These are phyloP conservation scores for Endotricha flammealis DNA, from an alignment of 2,888 invertebrate species.

Conservation along the genomic window DNA sequence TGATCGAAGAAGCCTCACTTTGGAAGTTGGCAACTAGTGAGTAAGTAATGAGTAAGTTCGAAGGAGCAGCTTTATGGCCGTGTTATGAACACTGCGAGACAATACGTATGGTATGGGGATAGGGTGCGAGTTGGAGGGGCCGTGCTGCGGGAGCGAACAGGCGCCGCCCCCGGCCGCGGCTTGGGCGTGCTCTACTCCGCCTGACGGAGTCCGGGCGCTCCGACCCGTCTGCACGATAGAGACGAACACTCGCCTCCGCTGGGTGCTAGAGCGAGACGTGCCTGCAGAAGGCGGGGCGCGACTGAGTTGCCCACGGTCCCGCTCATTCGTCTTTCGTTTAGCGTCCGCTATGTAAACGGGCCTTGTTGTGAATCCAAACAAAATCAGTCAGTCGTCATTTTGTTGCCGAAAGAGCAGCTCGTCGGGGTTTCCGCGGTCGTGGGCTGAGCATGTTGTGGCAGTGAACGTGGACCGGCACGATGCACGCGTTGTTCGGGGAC, in stretches of 20 bases:
- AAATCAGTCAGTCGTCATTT: constrained; percentile 81
- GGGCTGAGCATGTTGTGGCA: constrained; percentile 55
- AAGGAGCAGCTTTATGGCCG: constrained; percentile 16
- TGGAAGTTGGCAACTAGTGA: no score
- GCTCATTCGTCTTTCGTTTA: constrained; percentile 73
- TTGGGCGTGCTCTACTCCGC: constrained; percentile 34
- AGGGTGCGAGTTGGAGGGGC: constrained; percentile 41
- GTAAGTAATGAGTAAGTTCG: constrained; percentile 11
- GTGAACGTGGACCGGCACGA: constrained; percentile 68
- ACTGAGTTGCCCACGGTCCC: constrained; percentile 55
- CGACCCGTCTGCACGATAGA: constrained; percentile 22
- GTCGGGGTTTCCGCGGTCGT: constrained; percentile 53
- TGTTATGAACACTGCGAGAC: constrained; percentile 36
- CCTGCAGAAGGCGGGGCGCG: constrained; percentile 39
- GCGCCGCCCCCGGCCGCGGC: constrained; percentile 33
- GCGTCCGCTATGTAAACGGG: constrained; percentile 86
- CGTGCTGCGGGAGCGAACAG: constrained; percentile 26
- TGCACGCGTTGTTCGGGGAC: constrained; percentile 95
- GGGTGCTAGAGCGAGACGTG: constrained; percentile 28
- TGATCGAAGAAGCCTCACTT: no score
- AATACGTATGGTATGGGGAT: constrained; percentile 43
- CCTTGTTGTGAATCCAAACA: constrained; percentile 92
- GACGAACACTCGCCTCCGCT: constrained; percentile 15
- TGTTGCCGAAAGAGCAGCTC: constrained; percentile 68
- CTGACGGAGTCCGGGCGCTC: constrained; percentile 14